These are phyloP conservation scores for Cherax quadricarinatus DNA, from an alignment of 1,140 invertebrate genomes.

Conservation along the genomic window DNA sequence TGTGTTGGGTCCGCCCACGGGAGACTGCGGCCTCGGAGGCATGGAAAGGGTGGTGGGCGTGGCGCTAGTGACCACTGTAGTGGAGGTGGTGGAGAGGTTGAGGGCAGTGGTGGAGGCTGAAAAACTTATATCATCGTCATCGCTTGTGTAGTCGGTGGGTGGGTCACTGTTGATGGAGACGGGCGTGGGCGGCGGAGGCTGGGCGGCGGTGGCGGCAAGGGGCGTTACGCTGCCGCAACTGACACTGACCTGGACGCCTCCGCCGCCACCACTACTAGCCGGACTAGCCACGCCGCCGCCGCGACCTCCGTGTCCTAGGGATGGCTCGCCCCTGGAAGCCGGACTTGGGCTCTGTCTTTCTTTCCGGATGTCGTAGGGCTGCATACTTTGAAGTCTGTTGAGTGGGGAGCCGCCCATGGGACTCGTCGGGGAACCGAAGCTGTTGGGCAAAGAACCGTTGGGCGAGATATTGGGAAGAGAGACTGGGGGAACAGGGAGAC, in stretches of 20 bases:
- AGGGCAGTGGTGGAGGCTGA: conserved; percentile 60
- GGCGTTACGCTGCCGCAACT: conserved; percentile 58
- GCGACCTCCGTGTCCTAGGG: conserved; percentile 67
- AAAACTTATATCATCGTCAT: conserved; percentile 62
- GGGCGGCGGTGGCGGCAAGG: conserved; percentile 32
- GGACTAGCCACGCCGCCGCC: conserved; percentile 73
- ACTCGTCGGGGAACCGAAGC: conserved; percentile 64
- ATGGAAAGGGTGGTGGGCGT: conserved; percentile 66
- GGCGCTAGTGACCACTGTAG: conserved; percentile 60
- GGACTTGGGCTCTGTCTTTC: conserved; percentile 79
- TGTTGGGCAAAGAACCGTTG: conserved; percentile 79
- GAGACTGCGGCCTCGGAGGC: conserved; percentile 64
- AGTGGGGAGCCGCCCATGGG: conserved; percentile 82
- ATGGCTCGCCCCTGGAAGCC: conserved; percentile 71
- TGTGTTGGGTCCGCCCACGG: conserved; percentile 44
- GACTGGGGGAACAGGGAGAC: conserved; percentile 80
- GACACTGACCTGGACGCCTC: conserved; percentile 37
- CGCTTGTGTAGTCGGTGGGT: conserved; percentile 61
- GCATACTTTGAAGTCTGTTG: conserved; percentile 94
- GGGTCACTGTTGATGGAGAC: conserved; percentile 63
- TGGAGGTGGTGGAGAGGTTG: conserved; percentile 70
- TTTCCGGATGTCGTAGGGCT: conserved; percentile 94
- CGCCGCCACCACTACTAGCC: conserved; percentile 49
- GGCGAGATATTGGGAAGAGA: conserved; percentile 80
- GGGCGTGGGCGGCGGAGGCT: conserved; percentile 57